phyloP scores from a whole-genome alignment of 1,140 invertebrate genomes.

The Pogonomyrmex barbatus region DNA sequence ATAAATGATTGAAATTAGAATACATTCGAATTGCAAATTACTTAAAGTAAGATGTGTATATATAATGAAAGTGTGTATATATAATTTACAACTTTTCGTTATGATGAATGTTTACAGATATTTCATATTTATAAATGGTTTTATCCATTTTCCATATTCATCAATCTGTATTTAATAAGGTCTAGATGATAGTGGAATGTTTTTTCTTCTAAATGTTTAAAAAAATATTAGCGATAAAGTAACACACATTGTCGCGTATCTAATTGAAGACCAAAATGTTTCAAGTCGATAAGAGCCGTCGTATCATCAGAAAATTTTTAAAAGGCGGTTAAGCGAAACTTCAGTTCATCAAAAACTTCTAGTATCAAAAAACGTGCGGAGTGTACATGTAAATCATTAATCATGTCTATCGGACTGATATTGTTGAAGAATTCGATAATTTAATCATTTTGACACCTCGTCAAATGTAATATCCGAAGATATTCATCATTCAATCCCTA shows the following conservation, averaged over 20 bases:
- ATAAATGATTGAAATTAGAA: background rate
- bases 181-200: background rate
- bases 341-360: background rate
- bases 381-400: conserved; percentile 51
- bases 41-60: too few relatives aligned
- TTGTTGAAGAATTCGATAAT: conserved; percentile 62
- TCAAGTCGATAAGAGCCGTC: conserved; percentile 19
- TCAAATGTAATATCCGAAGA: conserved; percentile 26
- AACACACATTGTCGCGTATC: background rate
- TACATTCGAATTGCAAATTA: background rate
- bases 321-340: background rate
- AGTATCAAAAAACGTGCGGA: conserved; percentile 41
- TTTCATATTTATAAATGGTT: background rate
- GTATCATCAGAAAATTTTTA: conserved; percentile 17
- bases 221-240: background rate
- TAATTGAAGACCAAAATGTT: conserved; percentile 32
- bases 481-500: conserved; percentile 49
- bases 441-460: conserved; percentile 70
- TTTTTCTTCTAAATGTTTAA: background rate
- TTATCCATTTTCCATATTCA: background rate
- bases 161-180: background rate
- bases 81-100: background rate
- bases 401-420: conserved; percentile 36
- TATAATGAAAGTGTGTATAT: background rate
- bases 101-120: background rate